phyloP scores from a whole-genome alignment of 2,113 vertebrate genomes.

The Corydoras maculifer region DNA sequence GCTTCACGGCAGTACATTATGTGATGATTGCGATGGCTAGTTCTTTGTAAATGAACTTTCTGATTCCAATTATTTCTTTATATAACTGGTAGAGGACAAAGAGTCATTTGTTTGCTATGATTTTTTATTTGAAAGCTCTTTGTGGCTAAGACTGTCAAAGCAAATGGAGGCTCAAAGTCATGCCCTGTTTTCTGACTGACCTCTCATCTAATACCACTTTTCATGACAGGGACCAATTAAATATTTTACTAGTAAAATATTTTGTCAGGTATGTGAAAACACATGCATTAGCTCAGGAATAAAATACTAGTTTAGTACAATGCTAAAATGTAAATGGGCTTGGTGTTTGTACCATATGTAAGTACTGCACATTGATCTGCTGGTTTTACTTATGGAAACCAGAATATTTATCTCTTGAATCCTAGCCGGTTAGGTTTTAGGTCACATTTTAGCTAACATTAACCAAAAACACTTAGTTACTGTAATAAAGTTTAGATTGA shows the following conservation, averaged over 20 bases:
- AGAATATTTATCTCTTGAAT: neutral
- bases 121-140: conserved; percentile 87
- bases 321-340: conserved; percentile 8
- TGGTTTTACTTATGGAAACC: neutral
- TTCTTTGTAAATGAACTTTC: conserved; percentile 99
- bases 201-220: conserved; percentile 86
- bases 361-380: neutral
- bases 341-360: conserved; percentile 6
- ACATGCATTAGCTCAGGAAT: conserved; percentile 67
- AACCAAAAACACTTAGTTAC: no score
- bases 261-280: conserved; percentile 93
- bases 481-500: no score
- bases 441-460: no score
- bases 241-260: conserved; percentile 81
- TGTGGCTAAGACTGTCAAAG: conserved; percentile 77
- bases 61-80: conserved; percentile 83
- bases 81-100: conserved; percentile 90
- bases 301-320: conserved; percentile 32
- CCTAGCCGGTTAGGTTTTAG: no score
- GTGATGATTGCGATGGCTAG: conserved; percentile 98
- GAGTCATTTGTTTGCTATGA: conserved; percentile 95
- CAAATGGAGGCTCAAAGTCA: conserved; percentile 86
- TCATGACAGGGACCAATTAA: conserved; percentile 79
- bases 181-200: conserved; percentile 77
- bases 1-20: conserved; percentile 87